A percentile compares a stretch with the other conserved stretches of the same genome.
Conservation (phyloP, 2,797 vertebrate species). For the Hoplostethus atlanticus region DNA sequence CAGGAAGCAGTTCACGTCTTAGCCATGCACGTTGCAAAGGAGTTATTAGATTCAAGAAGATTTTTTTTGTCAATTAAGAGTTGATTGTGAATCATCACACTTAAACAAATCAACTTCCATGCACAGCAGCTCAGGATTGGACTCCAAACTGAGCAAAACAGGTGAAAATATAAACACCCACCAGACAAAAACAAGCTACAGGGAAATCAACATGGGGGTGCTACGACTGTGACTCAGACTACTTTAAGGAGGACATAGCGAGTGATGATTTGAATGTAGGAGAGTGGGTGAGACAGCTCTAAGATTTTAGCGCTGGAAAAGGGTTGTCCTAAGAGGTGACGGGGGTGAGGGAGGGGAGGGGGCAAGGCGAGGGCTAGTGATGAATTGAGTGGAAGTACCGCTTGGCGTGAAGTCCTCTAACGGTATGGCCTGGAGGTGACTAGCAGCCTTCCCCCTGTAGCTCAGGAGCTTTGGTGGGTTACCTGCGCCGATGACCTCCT, state of each 20-base stretch:
- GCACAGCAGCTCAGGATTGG: slow-evolving; percentile 61
- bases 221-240: slow-evolving; percentile 51
- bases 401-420: slow-evolving; percentile 89
- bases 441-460: slow-evolving; percentile 88
- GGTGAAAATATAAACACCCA: slow-evolving; percentile 51
- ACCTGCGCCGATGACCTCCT: slow-evolving; percentile 99
- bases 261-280: slow-evolving; percentile 47
- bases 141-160: slow-evolving; percentile 19
- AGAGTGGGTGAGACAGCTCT: slow-evolving; percentile 55
- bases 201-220: slow-evolving; percentile 41
- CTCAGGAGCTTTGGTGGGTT: slow-evolving; percentile 88
- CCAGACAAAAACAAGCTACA: slow-evolving; percentile 47
- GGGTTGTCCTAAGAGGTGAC: slow-evolving; percentile 64
- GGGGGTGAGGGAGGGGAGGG: slow-evolving; percentile 43
- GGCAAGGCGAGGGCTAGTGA: slow-evolving; percentile 75
- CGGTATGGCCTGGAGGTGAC: slow-evolving; percentile 88
- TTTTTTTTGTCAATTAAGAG: slow-evolving; percentile 33
- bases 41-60: slow-evolving; percentile 21
- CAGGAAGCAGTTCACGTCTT: slow-evolving; percentile 31
- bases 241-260: slow-evolving; percentile 49
- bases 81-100: slow-evolving; percentile 8
- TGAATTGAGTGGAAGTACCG: slow-evolving; percentile 88
- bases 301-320: slow-evolving; percentile 36
- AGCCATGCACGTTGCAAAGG: slow-evolving; percentile 24
- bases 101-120: slow-evolving; percentile 15